phyloP scores from a whole-genome alignment of 2,888 invertebrate genomes.

The Coleophora deauratella region DNA sequence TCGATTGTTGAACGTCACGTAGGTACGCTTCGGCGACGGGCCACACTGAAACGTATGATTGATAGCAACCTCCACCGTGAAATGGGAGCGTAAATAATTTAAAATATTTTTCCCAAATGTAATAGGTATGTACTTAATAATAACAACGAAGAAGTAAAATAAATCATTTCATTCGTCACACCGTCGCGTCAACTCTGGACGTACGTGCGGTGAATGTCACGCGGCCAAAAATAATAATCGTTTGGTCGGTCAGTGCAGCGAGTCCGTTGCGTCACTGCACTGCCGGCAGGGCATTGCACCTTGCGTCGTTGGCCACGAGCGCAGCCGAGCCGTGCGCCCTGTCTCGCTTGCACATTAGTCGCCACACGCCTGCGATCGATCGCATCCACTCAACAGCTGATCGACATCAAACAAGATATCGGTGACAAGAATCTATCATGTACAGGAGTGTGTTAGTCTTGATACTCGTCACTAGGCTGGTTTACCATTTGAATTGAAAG shows the following conservation, averaged over 20 bases:
- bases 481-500: slow-evolving; percentile 5
- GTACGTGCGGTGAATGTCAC: slow-evolving; percentile 57
- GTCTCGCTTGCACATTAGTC: slow-evolving; percentile 28
- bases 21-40: slow-evolving; percentile 17
- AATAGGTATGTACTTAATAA: slow-evolving; percentile 3
- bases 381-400: slow-evolving; percentile 56
- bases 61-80: slow-evolving; percentile 23
- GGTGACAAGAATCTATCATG: slow-evolving; percentile 15
- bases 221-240: slow-evolving; percentile 57
- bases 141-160: slow-evolving; percentile 32
- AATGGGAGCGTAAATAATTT: slow-evolving; percentile 29
- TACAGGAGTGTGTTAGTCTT: slow-evolving; percentile 5
- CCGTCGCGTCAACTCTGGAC: slow-evolving; percentile 24
- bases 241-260: slow-evolving; percentile 58
- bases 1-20: slow-evolving; percentile 25
- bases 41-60: slow-evolving; percentile 22
- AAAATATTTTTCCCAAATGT: slow-evolving; percentile 25
- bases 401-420: slow-evolving; percentile 37
- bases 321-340: slow-evolving; percentile 21
- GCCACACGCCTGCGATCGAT: slow-evolving; percentile 42
- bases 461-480: slow-evolving; percentile 4
- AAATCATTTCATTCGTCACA: slow-evolving; percentile 39
- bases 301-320: slow-evolving; percentile 30
- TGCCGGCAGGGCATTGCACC: slow-evolving; percentile 65
- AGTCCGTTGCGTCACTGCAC: slow-evolving; percentile 59